Evolutionary conservation across 2,113 vertebrate species (phyloP).

Genomic region (Aramus guarauna): DNA sequence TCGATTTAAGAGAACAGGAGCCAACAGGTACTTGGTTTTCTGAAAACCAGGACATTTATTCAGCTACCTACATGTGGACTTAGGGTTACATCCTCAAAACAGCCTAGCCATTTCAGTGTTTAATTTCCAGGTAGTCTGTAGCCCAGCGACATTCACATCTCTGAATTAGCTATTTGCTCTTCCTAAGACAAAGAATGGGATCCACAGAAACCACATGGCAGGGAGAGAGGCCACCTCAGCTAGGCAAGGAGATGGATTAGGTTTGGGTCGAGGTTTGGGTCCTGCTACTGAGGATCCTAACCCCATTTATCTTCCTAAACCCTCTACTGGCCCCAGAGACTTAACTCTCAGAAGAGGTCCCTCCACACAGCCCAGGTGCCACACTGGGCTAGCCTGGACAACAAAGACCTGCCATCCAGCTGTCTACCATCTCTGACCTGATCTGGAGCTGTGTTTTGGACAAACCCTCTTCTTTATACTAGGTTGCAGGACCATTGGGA

Average conservation of each 20-base stretch:
- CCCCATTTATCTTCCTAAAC: background rate
- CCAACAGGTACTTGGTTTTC: background rate
- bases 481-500: background rate
- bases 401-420: background rate
- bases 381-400: background rate
- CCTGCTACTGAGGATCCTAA: background rate
- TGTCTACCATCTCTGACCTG: background rate
- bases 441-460: background rate
- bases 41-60: background rate
- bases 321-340: background rate
- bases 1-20: background rate
- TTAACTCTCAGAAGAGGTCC: background rate
- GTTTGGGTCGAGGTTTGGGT: background rate
- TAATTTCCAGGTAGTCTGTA: background rate
- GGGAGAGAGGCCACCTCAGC: background rate
- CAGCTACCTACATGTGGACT: background rate
- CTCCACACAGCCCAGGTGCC: background rate
- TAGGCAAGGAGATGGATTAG: background rate
- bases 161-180: background rate
- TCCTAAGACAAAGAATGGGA: background rate
- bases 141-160: background rate
- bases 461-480: background rate
- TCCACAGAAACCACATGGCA: background rate
- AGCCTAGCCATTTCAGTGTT: background rate
- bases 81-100: background rate